Evolutionary conservation across 1,140 invertebrate species (phyloP), one percentile per base, ranked within the genome.

Genomic region (Argopecten irradians): DNA sequence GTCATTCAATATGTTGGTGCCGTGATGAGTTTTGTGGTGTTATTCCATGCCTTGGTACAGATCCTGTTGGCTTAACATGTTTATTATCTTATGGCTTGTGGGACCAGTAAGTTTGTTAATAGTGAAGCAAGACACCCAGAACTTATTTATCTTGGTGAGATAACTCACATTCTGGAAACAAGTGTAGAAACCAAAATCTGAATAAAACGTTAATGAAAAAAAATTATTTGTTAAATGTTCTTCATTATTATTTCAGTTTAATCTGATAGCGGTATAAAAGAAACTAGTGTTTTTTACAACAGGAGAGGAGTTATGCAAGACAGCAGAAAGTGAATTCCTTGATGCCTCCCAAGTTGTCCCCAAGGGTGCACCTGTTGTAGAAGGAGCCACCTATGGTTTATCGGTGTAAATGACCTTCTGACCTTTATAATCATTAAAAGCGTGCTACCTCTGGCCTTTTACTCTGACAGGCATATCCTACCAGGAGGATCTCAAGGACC

Each of bases 311-410:
- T 71, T 71, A 71, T 28, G 55, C 55, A 71, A 46, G 43, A 46
- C 43, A 46, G 43, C 43, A 46, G 43, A 46, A 46, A 46, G 43
- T 46, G 3, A 19, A 2, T 46, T 46, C 43, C 43, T n/a, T n/a
- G 14, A n/a, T 71, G 55, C 55, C 55, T 71, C 55, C 55, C 55
- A 71, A 71, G 55, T 71, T 71, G 55, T 71, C 55, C 55, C 55
- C 55, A 28, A 71, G 55, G 55, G 55, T 71, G 55, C 55, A 71
- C 55, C 55, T 71, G 55, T 71, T 71, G 28, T 71, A 71, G 55
- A n/a, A n/a, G 55, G 55, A 71, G 55, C 55, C 55, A 71, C 55
- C 55, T 71, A 71, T 71, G 55, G n/a, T 71, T 71, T 71, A 71
- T 71, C 55, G n/a, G 1, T 28, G 55, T n/a, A 71, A 71, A 5